Base-by-base conservation (phyloP, 2,888 invertebrate species). In the Amorpha juglandis region DNA sequence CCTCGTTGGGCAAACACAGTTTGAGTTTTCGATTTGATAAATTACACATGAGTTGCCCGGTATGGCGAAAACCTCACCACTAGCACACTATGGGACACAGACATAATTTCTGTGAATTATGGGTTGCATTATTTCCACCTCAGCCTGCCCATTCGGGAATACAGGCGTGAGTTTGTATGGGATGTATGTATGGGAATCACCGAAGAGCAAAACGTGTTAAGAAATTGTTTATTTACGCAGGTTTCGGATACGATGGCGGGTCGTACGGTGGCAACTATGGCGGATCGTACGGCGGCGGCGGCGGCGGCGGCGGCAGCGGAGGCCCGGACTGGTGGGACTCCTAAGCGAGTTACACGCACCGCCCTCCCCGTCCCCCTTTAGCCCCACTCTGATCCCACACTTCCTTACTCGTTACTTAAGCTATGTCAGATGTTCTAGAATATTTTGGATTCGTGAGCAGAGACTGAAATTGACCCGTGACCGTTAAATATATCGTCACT, bases 251-350 rank as follows among this genome's bases (percentile, higher is more conserved):
- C 77, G 86, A 91, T 72, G 87, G 88, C 71, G 82, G 91, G 35
- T 85, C 87, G 65, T 90, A 90, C 75, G 91, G 91, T 68, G 91
- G 91, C 80, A 88, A 87, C 84, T 92, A 92, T 71, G 92, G 92
- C 80, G 91, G 91, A 45, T 89, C 90, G 78, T 91, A 91, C 84
- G 86, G 90, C 76, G 90, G 92, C 70, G 89, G 89, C 75, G 86
- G 87, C 77, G 92, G 90, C 89, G 94, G 90, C 84, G 84, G 87
- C 76, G 80, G 86, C 79, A 79, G 89, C 85, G 90, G 91, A 75
- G 92, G 92, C 70, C 82, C 87, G 78, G 92, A 92, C 89, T 92
- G 92, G 92, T 92, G 92, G 92, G 89, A 91, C 89, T 90, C 90
- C 73, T 89, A 89, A 86, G 81, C 84, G 72, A 79, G 74, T 76